A percentile compares a stretch with the other conserved stretches of the same genome.
These are phyloP conservation scores for Oreonectes daqikongensis DNA, from an alignment of 2,797 vertebrate species.

Conservation along the genomic window DNA sequence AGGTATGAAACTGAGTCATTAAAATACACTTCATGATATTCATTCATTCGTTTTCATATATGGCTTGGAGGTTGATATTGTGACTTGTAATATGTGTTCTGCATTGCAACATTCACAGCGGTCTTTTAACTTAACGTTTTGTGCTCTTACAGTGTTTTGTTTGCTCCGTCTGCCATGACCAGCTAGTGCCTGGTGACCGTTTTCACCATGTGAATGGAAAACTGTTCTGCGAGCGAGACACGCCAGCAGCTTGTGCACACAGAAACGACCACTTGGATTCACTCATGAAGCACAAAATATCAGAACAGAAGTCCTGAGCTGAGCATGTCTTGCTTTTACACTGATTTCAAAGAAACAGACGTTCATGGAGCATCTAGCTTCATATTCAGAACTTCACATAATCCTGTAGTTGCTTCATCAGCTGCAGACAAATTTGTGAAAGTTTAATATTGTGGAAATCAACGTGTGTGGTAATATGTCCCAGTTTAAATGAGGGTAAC, in stretches of 20 bases:
- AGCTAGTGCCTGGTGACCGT: conserved; percentile 84
- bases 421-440: conserved; percentile 24
- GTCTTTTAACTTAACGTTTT: not conserved
- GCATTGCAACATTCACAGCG: not conserved
- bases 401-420: conserved; percentile 28
- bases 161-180: conserved; percentile 86
- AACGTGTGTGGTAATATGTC: conserved; percentile 22
- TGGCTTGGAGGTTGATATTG: not conserved
- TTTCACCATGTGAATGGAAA: conserved; percentile 89
- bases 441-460: conserved; percentile 34
- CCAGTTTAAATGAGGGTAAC: conserved; percentile 39
- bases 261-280: conserved; percentile 7
- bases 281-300: conserved; percentile 2
- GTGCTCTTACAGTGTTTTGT: conserved; percentile 47
- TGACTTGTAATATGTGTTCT: not conserved
- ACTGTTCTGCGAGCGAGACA: conserved; percentile 89
- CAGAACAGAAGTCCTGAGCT: conserved; percentile 24
- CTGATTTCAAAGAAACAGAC: no score
- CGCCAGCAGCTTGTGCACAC: conserved; percentile 63
- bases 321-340: no score
- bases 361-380: no score
- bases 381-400: conserved; percentile 28
- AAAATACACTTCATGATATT: not conserved
- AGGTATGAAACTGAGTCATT: conserved; percentile 76
- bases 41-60: not conserved